Evolutionary conservation across 2,113 vertebrate genomes (phyloP).

Genomic region (Gobius niger): DNA sequence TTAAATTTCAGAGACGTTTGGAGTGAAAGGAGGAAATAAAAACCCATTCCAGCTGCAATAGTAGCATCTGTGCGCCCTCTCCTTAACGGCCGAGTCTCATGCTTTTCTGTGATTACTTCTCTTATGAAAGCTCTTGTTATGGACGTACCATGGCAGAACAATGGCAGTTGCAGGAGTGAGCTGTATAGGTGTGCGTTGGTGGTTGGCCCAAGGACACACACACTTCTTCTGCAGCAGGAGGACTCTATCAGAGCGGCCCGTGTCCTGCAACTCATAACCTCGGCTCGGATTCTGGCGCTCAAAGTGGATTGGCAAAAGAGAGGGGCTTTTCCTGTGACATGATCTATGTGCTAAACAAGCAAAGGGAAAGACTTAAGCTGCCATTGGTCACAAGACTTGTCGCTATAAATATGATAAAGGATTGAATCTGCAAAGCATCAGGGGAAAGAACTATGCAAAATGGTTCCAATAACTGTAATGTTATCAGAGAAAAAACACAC

Average conservation of each 20-base stretch:
- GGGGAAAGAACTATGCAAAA: too few species aligned
- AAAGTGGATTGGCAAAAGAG: slow-evolving; percentile 54
- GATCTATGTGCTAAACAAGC: slow-evolving; percentile 37
- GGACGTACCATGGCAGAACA: slow-evolving; percentile 16
- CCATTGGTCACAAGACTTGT: neutral
- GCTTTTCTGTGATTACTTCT: slow-evolving; percentile 67
- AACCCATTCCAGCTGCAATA: slow-evolving; percentile 41
- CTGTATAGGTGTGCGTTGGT: slow-evolving; percentile 19
- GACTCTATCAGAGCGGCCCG: slow-evolving; percentile 53
- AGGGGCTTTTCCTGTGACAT: slow-evolving; percentile 29
- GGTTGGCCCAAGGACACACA: slow-evolving; percentile 52
- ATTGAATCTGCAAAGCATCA: neutral
- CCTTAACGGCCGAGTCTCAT: slow-evolving; percentile 45
- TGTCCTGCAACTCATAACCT: slow-evolving; percentile 65
- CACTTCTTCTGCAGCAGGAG: slow-evolving; percentile 29
- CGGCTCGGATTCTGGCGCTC: slow-evolving; percentile 51
- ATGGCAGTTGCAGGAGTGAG: slow-evolving; percentile 19
- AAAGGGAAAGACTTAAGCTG: slow-evolving; percentile 3
- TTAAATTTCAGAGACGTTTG: slow-evolving; percentile 61
- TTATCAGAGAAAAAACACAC: too few species aligned
- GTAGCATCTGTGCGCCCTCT: slow-evolving; percentile 41
- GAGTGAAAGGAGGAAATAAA: slow-evolving; percentile 44
- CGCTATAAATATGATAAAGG: too few species aligned
- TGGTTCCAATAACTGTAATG: too few species aligned
- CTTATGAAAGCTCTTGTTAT: slow-evolving; percentile 30